Evolutionary conservation across 1,140 invertebrate genomes (phyloP), one percentile per base, ranked within the genome.

Genomic region (Papilio glaucus): DNA sequence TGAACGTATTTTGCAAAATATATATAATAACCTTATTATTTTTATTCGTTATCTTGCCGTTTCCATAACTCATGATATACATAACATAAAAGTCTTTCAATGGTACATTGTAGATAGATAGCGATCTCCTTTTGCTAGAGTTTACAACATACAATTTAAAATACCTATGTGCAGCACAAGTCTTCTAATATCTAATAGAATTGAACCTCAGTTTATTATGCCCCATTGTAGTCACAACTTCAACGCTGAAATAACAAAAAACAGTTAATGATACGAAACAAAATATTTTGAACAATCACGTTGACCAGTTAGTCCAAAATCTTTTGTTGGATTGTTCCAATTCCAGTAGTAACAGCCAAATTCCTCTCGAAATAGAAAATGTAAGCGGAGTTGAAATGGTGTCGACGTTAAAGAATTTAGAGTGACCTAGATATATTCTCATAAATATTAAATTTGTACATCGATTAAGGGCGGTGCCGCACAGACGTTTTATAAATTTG

Each of bases 371-470:
- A 65, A 65, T 65, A 65, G 62, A 65, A 24, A 57, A 1, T 18
- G 33, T 37, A 49, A 70, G n/a, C 15, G 42, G 24, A 71, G 53
- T n/a, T 39, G 1, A 39, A 65, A 57, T 60, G 49, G 33, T 38
- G 18, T 13, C 15, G 49, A 71, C 49, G n/a, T 18, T 39, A 21
- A 38, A 65, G 37, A 65, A 65, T 65, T 65, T 65, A 65, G 62
- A 39, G 12, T 39, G 62, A 75, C 63, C 70, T 72, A 65, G 39
- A 67, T 73, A 53, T 71, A 18, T 63, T 39, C 49, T 68, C 67
- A 79, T 79, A 80, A 78, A 80, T 77, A 77, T 74, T 57, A 77
- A 72, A 75, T 74, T 76, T 74, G 62, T 37, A 49, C 60, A 45
- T 42, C 63, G 62, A 72, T 68, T 72, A 65, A 13, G 42, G 69